Evolutionary conservation across 2,888 invertebrate species (phyloP).

Genomic region (Trachelus iudaicus): DNA sequence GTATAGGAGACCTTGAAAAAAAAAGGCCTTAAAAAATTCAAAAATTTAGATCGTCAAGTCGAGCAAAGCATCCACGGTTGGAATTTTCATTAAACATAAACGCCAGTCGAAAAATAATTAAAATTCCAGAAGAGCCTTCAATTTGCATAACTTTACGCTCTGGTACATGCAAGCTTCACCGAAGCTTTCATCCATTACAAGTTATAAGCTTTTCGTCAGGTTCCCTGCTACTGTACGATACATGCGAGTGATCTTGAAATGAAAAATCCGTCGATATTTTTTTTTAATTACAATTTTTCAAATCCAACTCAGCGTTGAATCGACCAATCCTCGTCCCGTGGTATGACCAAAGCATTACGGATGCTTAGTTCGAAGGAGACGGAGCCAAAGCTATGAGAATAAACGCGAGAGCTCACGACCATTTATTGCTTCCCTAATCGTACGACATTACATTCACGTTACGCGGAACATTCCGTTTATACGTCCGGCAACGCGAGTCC

Average conservation of each 20-base stretch:
- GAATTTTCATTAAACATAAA: slow-evolving; percentile 43
- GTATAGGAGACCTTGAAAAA: not conserved
- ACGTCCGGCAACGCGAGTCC: not conserved
- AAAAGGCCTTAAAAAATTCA: not conserved
- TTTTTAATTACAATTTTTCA: not conserved
- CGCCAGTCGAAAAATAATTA: slow-evolving; percentile 38
- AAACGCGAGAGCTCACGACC: not conserved
- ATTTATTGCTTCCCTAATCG: not conserved
- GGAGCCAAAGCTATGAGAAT: not conserved
- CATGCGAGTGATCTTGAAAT: not conserved
- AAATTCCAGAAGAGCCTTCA: slow-evolving; percentile 40
- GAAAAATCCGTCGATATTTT: not conserved
- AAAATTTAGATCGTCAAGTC: not conserved
- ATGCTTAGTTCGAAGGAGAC: not conserved
- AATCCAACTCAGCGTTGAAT: not conserved
- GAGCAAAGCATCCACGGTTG: slow-evolving; percentile 7
- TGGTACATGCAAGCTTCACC: slow-evolving; percentile 5
- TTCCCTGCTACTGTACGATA: not conserved
- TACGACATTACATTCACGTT: not conserved
- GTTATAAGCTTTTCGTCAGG: not conserved
- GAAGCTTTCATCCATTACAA: not conserved
- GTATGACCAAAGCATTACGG: not conserved
- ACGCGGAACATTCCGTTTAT: not conserved
- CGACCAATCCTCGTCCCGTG: not conserved
- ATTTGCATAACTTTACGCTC: slow-evolving; percentile 45